phyloP scores from a whole-genome alignment of 2,888 invertebrate species.

The Margaritifera margaritifera region DNA sequence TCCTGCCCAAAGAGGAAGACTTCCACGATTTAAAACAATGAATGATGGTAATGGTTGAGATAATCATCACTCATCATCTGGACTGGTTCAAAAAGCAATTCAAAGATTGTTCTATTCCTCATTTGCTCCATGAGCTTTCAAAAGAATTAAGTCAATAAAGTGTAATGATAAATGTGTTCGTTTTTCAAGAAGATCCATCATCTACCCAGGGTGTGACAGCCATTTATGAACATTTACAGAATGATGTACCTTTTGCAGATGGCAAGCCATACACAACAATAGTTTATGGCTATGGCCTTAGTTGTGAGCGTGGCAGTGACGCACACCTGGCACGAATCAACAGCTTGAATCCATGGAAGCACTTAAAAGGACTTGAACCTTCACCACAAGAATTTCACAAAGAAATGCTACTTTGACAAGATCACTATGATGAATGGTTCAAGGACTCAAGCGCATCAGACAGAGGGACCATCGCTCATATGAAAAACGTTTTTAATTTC shows the following conservation, averaged over 20 bases:
- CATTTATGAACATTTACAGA: slow-evolving; percentile 14
- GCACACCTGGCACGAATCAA: slow-evolving; percentile 21
- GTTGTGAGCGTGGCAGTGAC: slow-evolving; percentile 14
- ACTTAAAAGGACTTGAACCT: slow-evolving; percentile 28
- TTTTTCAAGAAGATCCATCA: slow-evolving; percentile 22
- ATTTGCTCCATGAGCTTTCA: slow-evolving; percentile 20
- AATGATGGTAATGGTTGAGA: slow-evolving; percentile 17
- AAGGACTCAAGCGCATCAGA: slow-evolving; percentile 21
- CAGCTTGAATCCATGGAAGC: slow-evolving; percentile 17
- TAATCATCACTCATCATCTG: slow-evolving; percentile 14
- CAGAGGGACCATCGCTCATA: slow-evolving; percentile 19
- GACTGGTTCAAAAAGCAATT: slow-evolving; percentile 24
- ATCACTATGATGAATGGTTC: slow-evolving; percentile 25
- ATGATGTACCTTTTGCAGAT: slow-evolving; percentile 17
- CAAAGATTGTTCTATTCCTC: slow-evolving; percentile 4
- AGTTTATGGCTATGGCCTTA: slow-evolving; percentile 25
- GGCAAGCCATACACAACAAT: slow-evolving; percentile 15
- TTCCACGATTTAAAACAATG: slow-evolving; percentile 5
- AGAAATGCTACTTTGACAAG: slow-evolving; percentile 31
- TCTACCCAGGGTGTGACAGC: slow-evolving; percentile 22
- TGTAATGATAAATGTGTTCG: slow-evolving; percentile 23
- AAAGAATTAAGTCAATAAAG: slow-evolving; percentile 11
- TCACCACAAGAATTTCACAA: slow-evolving; percentile 36
- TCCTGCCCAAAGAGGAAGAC: slow-evolving; percentile 9
- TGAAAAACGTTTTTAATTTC: slow-evolving; percentile 29